Base-by-base conservation (phyloP, 2,113 vertebrate species). In the Oncorhynchus tshawytscha region DNA sequence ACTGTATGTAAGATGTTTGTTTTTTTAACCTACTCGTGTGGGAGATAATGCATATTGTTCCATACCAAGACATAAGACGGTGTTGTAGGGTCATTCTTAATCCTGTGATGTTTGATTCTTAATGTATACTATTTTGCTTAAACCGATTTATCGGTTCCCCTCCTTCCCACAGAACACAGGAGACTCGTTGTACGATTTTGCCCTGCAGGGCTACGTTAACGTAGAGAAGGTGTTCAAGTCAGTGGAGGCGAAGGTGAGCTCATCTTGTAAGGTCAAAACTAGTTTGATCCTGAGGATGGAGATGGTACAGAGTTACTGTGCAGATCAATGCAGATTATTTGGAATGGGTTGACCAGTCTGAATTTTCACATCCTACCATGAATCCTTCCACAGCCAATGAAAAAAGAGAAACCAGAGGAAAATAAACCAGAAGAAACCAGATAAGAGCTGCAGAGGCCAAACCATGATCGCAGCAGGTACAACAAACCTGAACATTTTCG, bases 171-270 rank as follows among this genome's bases (percentile, higher is more conserved):
- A 86, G 84, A 51, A 3, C 48, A 51, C 86, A 48, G 90, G 91
- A 7, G 91, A 93, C 64, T 72, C 78, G 0, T 72, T 87, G 48
- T 93, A 94, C 45, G 91, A 92, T 1, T 77, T 77, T 0, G 82
- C 87, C 0, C 89, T 94, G 51, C 87, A 77, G 83, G 45, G 87
- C 49, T 93, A 89, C 76, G 88, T 91, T 0, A 62, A 87, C 13
- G 25, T 84, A 71, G 92, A 94, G 73, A 91, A 80, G 24, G 70
- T 91, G 15, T 1, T 91, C 18, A 89, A 78, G 3, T 49, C 48
- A 4, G 67, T 45, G 22, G 57, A 22, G 24, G n/a, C 20, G 9
- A 76, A 80, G 78, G 75, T 70, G 66, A 70, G 77, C 59, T 62
- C 59, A 22, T 62, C 59, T n/a, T 22, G n/a, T 22, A 39, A 49